These are phyloP conservation scores for Neodon shergylaensis DNA, from an alignment of 2,113 vertebrate species.

Conservation along the genomic window DNA sequence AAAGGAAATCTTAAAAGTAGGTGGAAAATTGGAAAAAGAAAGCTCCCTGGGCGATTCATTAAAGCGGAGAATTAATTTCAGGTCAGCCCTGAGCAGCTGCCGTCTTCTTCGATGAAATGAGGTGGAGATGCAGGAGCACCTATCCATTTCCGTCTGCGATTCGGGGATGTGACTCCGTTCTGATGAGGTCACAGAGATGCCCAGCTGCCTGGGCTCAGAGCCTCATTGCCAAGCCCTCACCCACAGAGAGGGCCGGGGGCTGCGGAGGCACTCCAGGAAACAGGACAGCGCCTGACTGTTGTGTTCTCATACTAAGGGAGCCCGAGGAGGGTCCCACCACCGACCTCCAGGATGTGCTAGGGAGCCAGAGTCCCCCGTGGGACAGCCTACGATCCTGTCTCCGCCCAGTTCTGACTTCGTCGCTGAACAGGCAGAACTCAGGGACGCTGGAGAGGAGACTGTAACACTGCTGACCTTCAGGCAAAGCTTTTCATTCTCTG, in stretches of 20 bases:
- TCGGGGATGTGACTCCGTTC: not conserved
- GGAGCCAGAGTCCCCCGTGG: not conserved
- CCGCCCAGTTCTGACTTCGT: not conserved
- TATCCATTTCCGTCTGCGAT: not conserved
- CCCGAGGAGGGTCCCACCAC: not conserved
- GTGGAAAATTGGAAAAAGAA: conserved; percentile 38
- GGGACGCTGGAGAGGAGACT: not conserved
- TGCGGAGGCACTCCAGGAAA: not conserved
- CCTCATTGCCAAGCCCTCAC: not conserved
- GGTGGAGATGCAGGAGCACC: not conserved
- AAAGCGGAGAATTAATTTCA: conserved; percentile 59
- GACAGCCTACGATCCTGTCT: not conserved
- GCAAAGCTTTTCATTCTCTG: not conserved
- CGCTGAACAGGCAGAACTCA: not conserved
- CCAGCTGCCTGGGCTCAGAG: not conserved
- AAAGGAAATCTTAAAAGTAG: conserved; percentile 53
- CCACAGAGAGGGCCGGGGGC: not conserved
- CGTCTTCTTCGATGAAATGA: not conserved
- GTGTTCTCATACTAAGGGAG: not conserved
- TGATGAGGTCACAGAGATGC: not conserved
- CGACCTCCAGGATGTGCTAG: fast-evolving
- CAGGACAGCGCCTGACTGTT: not conserved
- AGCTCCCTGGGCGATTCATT: conserved; percentile 33
- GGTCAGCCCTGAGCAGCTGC: conserved; percentile 16
- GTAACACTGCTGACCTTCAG: not conserved